Base-by-base conservation (phyloP, 2,113 vertebrate species). In the Cettia cetti region DNA sequence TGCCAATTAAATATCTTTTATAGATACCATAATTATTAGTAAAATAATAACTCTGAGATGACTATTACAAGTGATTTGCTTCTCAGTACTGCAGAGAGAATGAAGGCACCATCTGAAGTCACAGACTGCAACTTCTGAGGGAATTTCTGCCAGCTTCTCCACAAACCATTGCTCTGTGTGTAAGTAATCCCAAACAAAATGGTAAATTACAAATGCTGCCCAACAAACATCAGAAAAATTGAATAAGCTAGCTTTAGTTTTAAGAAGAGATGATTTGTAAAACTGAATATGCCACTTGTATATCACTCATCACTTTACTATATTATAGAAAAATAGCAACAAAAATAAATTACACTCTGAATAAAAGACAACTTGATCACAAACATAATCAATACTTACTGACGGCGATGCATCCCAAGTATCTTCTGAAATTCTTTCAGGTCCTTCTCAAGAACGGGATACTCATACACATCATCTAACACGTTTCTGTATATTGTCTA, bases 391-490 rank as follows among this genome's bases (percentile, higher is more conserved):
- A 87, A 61, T 53, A 98, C 99, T 98, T 97, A 99, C 99, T 99
- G 98, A 82, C 99, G 98, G 85, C 98, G 99, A 90, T 99, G 99
- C 98, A 99, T 98, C 64, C 98, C 98, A 75, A 99, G 98, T 84
- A 99, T 98, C 95, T 98, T 99, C 92, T 99, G 99, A 93, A 99
- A 98, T 92, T 99, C 99, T 96, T 98, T 98, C 89, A 99, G 90
- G 30, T 99, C 99, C 65, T 98, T 99, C 96, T 99, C 99, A 89
- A 99, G 98, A 64, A 98, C 61, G 0, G 99, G 99, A 89, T 99
- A 99, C 89, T 99, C 99, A 78, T 98, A 99, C 35, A 99, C 98
- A 92, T 99, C 99, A 96, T 99, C 99, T 91, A 99, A 95, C 59
- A 99, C 98, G 40, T 98, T 98, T 49, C 98, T 98, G 93, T 98